A percentile compares a stretch with the other conserved stretches of the same genome.
Evolutionary conservation across 2,888 invertebrate genomes (phyloP).

Genomic region (Copidosoma aretas): DNA sequence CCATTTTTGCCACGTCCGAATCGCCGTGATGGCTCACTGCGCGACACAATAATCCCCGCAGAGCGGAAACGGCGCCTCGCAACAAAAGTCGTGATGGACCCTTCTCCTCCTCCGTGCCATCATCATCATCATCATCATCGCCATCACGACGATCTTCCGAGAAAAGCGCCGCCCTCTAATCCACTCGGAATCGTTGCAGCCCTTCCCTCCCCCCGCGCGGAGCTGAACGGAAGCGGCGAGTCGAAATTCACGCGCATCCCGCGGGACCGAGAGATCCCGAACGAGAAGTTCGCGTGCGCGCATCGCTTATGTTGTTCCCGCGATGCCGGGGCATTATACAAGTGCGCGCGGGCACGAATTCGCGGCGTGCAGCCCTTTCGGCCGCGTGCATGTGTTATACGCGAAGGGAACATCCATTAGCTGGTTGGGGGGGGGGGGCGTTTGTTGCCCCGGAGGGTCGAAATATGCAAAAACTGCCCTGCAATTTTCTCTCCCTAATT

Average conservation of each 20-base stretch:
- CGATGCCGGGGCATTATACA: conserved; percentile 30
- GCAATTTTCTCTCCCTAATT: conserved; percentile 19
- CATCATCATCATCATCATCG: background rate
- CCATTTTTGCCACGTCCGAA: no score
- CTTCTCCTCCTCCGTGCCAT: no score
- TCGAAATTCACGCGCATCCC: conserved; percentile 34
- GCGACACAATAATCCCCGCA: no score
- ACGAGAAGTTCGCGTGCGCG: conserved; percentile 47
- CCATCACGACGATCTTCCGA: conserved; percentile 2
- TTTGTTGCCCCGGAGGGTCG: background rate
- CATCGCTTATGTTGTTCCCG: conserved; percentile 42
- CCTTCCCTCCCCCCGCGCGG: conserved; percentile 6
- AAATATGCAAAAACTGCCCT: conserved; percentile 18
- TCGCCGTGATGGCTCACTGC: no score
- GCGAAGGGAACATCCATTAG: conserved; percentile 18
- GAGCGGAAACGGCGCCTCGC: no score
- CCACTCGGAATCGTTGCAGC: conserved; percentile 29
- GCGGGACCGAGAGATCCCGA: conserved; percentile 32
- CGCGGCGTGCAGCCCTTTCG: conserved; percentile 13
- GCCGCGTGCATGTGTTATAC: conserved; percentile 3
- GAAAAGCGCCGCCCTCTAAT: conserved; percentile 24
- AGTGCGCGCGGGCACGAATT: conserved; percentile 36
- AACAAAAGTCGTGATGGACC: no score
- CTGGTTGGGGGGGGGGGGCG: conserved; percentile 1
- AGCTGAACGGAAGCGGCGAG: conserved; percentile 15